Evolutionary conservation across 2,797 vertebrate genomes (phyloP), one percentile per base, ranked within the genome.

Genomic region (Paedocypris micromegethes): DNA sequence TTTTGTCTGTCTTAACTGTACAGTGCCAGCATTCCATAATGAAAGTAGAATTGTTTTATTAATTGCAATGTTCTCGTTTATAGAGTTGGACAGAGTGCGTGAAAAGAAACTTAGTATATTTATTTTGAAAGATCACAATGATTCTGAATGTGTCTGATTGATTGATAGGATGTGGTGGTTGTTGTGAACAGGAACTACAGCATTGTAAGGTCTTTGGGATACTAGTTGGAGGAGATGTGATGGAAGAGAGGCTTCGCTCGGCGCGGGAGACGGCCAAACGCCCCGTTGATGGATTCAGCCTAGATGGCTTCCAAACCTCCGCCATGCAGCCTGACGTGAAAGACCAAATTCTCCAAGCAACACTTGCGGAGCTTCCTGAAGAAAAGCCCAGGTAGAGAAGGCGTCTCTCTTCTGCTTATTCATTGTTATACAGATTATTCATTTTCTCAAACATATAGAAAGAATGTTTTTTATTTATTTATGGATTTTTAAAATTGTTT

Each of bases 261-360:
- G 94, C 94, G 42, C 88, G 85, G 54, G 95, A 98, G 85, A 99
- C 97, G 1, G 92, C 92, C 66, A 98, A 96, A 83, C 87, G 96
- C 61, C 93, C 95, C 0, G 93, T 99, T 37, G 90, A 89, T 3
- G 97, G 95, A 71, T 99, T 98, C 83, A 90, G 97, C 52, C 83
- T 98, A 81, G 95, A 98, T 42, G 93, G 94, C 63, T 92, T 99
- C 77, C 93, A 93, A 72, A 87, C 89, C 3, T 71, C 75, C 70
- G 80, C 84, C 60, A 83, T 91, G 85, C 83, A 86, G 59, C 85
- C 79, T 75, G 81, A 88, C 56, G 86, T 92, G 62, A 93, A 92
- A 76, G 85, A 85, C 76, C 85, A 91, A 76, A 87, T 98, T 82
- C 88, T 98, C 73, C 79, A 83, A 1, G 89, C 90, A 4, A 87